Conservation (phyloP, 1,140 invertebrate genomes). For the Diachasma alloeum region DNA sequence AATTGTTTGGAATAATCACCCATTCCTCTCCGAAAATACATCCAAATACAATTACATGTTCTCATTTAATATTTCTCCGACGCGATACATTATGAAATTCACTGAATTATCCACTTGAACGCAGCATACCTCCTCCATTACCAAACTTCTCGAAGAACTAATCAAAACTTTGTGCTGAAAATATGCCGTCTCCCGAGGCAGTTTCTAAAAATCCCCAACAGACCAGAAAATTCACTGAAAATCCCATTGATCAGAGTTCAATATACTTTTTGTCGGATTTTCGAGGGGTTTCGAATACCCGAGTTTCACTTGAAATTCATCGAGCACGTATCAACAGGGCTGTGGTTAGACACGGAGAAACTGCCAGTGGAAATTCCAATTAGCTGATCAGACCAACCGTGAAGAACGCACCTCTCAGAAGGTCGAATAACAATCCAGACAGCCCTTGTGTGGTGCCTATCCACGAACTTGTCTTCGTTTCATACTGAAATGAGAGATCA, state of each 20-base stretch:
- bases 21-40: too few relatives aligned
- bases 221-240: background rate
- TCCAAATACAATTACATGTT: too few relatives aligned
- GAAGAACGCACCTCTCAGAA: constrained; percentile 11
- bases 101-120: background rate
- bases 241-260: background rate
- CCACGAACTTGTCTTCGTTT: background rate
- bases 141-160: background rate
- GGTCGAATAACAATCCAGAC: constrained; percentile 23
- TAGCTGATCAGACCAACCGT: constrained; percentile 19
- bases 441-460: background rate
- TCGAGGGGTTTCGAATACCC: background rate
- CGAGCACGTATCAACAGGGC: background rate
- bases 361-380: constrained; percentile 19
- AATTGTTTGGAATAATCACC: too few relatives aligned
- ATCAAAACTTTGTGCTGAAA: background rate
- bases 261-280: background rate
- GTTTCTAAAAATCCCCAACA: background rate
- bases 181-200: background rate
- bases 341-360: background rate
- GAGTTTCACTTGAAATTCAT: background rate
- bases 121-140: background rate
- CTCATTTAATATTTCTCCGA: background rate
- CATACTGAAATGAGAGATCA: background rate
- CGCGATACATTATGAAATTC: background rate